A percentile compares a stretch with the other conserved stretches of the same genome.
These are phyloP conservation scores for Uloborus diversus DNA, from an alignment of 1,140 invertebrate species.

Conservation along the genomic window DNA sequence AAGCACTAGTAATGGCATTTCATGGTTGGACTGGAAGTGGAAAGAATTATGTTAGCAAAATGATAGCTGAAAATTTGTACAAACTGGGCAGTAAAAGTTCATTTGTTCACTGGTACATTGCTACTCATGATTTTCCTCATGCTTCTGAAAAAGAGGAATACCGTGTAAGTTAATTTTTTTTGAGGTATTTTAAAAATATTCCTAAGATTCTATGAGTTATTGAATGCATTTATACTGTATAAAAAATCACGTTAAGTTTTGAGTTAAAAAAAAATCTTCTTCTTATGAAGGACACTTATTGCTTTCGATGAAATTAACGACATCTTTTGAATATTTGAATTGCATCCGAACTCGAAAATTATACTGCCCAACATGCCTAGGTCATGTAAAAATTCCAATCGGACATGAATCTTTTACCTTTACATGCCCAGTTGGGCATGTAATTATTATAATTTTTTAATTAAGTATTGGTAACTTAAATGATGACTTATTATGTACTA, in stretches of 20 bases:
- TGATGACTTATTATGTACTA: no score
- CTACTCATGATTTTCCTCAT: slow-evolving; percentile 80
- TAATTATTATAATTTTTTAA: no score
- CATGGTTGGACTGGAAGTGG: slow-evolving; percentile 85
- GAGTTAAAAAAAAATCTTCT: not conserved
- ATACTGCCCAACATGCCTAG: no score
- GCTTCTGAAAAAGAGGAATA: slow-evolving; percentile 67
- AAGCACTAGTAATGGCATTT: slow-evolving; percentile 67
- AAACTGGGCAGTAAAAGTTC: slow-evolving; percentile 76
- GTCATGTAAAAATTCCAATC: no score
- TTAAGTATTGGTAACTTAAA: no score
- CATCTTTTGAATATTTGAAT: no score
- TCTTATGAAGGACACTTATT: no score
- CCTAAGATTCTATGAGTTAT: not conserved
- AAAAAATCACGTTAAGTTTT: not conserved
- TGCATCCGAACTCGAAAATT: no score
- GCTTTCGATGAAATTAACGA: no score
- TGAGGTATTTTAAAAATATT: not conserved
- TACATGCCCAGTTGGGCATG: no score
- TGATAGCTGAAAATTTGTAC: slow-evolving; percentile 82
- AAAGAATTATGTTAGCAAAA: slow-evolving; percentile 85
- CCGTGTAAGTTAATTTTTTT: slow-evolving; percentile 62
- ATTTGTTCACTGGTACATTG: slow-evolving; percentile 84
- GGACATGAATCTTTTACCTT: no score
- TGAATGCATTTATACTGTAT: not conserved